These are phyloP conservation scores for Cybosia mesomella DNA, from an alignment of 2,888 invertebrate species.

Conservation along the genomic window DNA sequence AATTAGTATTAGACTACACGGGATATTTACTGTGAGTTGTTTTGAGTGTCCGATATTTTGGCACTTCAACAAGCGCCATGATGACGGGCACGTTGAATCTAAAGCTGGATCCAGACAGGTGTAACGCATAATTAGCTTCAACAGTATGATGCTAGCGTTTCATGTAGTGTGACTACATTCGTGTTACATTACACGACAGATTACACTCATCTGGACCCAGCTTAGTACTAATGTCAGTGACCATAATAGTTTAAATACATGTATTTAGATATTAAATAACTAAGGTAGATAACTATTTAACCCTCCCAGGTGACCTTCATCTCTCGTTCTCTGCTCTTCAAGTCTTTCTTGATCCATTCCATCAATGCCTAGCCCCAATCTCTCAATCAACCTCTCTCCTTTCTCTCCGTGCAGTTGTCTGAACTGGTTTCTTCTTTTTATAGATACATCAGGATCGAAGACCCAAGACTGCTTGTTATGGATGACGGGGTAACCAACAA, in stretches of 20 bases:
- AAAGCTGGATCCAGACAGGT: no score
- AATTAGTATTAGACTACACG: no score
- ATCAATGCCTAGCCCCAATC: constrained; percentile 89
- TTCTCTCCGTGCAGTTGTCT: constrained; percentile 88
- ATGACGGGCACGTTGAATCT: no score
- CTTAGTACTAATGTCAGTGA: no score
- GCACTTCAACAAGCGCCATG: no score
- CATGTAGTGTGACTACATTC: no score
- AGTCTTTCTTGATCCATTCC: constrained; percentile 87
- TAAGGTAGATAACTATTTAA: constrained; percentile 73
- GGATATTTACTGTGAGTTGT: no score
- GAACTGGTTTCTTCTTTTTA: constrained; percentile 87
- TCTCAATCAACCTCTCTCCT: constrained; percentile 89
- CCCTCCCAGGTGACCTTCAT: constrained; percentile 87
- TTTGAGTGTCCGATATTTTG: no score
- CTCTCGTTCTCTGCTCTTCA: constrained; percentile 81
- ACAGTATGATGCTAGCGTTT: no score
- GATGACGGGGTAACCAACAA: constrained; percentile 88
- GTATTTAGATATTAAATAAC: background rate
- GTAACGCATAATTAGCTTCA: no score
- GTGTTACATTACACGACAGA: no score
- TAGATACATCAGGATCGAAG: constrained; percentile 89
- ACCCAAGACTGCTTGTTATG: constrained; percentile 87
- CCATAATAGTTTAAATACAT: background rate
- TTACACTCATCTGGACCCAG: no score